Conservation (phyloP, 2,113 vertebrate genomes). For the Columbina picui region DNA sequence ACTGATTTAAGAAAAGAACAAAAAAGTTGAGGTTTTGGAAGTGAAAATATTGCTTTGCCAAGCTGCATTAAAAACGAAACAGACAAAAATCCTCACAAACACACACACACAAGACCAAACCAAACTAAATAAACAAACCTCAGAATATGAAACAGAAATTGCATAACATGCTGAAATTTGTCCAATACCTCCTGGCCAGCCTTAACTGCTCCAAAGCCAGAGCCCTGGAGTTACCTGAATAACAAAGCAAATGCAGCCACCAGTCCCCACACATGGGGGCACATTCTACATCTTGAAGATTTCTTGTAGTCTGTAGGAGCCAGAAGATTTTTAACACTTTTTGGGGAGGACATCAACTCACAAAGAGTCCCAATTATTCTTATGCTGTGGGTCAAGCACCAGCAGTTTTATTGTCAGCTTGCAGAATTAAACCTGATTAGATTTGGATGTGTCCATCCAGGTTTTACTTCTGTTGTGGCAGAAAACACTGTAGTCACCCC, state of each 20-base stretch:
- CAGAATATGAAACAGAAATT: background rate
- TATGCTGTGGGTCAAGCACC: accelerated
- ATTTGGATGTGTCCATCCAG: accelerated
- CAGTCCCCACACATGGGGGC: background rate
- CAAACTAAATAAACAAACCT: background rate
- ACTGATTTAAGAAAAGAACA: background rate
- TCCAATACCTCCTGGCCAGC: background rate
- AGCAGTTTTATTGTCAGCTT: background rate
- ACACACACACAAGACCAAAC: too few species aligned
- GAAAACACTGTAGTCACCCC: background rate
- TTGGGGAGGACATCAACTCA: background rate
- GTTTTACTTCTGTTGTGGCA: background rate
- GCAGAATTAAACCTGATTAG: background rate
- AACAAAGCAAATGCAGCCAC: background rate
- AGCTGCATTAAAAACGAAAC: background rate
- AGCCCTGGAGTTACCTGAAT: background rate
- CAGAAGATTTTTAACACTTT: background rate
- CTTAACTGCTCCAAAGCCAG: background rate
- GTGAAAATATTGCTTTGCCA: background rate
- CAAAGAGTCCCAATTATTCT: background rate
- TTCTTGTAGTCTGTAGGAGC: background rate
- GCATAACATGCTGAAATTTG: background rate
- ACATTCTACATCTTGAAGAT: background rate
- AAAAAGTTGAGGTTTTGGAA: background rate
- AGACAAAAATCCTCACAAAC: too few species aligned